Percentiles rank a stretch among this genome's conserved stretches.
Conservation (phyloP, 2,113 vertebrate species). For the Gorsachius goisagi region DNA sequence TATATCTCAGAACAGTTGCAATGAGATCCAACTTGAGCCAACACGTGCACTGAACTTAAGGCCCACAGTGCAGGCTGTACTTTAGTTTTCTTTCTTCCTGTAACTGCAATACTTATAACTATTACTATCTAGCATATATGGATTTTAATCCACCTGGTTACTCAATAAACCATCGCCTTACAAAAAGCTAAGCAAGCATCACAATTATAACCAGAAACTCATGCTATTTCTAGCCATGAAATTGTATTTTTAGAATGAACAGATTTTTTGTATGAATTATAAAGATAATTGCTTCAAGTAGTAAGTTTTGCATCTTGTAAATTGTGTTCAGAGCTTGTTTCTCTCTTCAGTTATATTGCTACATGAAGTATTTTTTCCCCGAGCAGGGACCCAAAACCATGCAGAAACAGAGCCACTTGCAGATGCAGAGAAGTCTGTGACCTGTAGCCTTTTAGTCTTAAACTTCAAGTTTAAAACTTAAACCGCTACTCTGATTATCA, state of each 20-base stretch:
- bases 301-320: background rate
- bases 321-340: background rate
- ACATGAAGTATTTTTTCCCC: background rate
- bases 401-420: background rate
- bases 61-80: background rate
- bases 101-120: background rate
- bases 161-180: background rate
- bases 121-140: background rate
- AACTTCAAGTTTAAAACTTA: background rate
- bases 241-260: background rate
- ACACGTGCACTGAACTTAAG: background rate
- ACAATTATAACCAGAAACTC: background rate
- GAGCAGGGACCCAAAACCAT: background rate
- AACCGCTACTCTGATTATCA: background rate
- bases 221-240: background rate
- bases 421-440: background rate
- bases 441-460: background rate
- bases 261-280: rapidly evolving
- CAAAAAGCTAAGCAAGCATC: background rate
- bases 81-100: background rate
- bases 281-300: background rate
- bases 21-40: background rate
- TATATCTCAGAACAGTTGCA: background rate
- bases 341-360: background rate
- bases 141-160: background rate